Evolutionary conservation across 2,797 vertebrate species (phyloP).

Genomic region (Todus mexicanus): DNA sequence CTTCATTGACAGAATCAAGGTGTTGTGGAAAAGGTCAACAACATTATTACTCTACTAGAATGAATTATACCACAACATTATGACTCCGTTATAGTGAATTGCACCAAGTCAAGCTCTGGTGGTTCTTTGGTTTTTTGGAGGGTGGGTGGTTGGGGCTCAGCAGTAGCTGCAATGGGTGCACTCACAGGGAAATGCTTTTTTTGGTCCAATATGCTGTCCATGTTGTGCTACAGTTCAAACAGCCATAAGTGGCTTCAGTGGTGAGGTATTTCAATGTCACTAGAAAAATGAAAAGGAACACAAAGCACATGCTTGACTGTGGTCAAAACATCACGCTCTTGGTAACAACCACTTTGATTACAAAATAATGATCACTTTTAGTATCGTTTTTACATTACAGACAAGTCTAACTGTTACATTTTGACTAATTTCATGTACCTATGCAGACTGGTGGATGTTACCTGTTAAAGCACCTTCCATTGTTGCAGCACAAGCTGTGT

Average conservation of each 20-base stretch:
- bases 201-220: background rate
- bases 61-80: background rate
- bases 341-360: background rate
- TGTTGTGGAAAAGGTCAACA: background rate
- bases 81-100: background rate
- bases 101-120: background rate
- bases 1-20: background rate
- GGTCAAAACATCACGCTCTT: background rate
- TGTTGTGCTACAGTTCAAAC: background rate
- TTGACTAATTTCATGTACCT: background rate
- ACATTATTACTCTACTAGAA: background rate
- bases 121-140: background rate
- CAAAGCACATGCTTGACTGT: background rate
- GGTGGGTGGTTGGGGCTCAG: background rate
- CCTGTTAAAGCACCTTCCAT: conserved; percentile 40
- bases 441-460: background rate
- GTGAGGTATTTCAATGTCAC: background rate
- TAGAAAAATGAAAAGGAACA: background rate
- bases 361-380: background rate
- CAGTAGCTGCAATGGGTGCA: background rate
- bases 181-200: background rate
- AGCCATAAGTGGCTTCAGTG: background rate
- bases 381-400: background rate
- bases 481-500: background rate
- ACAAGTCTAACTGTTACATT: background rate